Conservation (phyloP, 2,797 vertebrate genomes). For the Melanogrammus aeglefinus region DNA sequence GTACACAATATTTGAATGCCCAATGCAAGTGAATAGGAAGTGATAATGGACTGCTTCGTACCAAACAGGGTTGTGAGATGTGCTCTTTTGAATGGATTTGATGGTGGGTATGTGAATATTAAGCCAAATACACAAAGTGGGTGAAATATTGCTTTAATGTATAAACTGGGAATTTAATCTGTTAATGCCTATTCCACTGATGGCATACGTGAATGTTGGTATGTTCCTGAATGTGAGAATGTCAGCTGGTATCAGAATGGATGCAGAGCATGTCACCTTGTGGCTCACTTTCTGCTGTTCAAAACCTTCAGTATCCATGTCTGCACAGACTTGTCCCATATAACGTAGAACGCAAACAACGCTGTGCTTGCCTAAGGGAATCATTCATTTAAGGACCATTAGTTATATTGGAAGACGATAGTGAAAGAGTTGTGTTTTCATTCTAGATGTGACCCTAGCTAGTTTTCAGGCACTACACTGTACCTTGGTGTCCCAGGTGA, state of each 20-base stretch:
- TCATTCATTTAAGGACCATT: conserved; percentile 45
- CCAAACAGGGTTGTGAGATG: not conserved
- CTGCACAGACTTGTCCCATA: conserved; percentile 5
- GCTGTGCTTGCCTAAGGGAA: conserved; percentile 34
- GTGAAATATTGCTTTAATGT: conserved; percentile 6
- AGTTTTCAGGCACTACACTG: conserved; percentile 5
- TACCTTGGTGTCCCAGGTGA: conserved; percentile 14
- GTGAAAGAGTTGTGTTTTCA: conserved; percentile 50
- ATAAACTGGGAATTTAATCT: not conserved
- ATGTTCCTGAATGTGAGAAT: conserved; percentile 40
- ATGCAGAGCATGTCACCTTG: conserved; percentile 15
- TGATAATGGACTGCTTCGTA: not conserved
- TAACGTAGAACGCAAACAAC: conserved; percentile 52
- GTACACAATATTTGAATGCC: not conserved
- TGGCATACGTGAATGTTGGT: not conserved
- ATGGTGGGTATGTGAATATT: not conserved
- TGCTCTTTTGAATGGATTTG: not conserved
- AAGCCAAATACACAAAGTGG: not conserved
- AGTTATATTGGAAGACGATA: conserved; percentile 59
- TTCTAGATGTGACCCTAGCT: conserved; percentile 55
- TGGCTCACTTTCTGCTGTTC: conserved; percentile 4
- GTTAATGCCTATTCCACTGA: conserved; percentile 4
- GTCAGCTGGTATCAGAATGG: conserved; percentile 24
- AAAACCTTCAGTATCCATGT: not conserved
- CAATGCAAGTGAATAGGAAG: not conserved